These are phyloP conservation scores for Labeo catla DNA, from an alignment of 2,113 vertebrate genomes.

Conservation along the genomic window DNA sequence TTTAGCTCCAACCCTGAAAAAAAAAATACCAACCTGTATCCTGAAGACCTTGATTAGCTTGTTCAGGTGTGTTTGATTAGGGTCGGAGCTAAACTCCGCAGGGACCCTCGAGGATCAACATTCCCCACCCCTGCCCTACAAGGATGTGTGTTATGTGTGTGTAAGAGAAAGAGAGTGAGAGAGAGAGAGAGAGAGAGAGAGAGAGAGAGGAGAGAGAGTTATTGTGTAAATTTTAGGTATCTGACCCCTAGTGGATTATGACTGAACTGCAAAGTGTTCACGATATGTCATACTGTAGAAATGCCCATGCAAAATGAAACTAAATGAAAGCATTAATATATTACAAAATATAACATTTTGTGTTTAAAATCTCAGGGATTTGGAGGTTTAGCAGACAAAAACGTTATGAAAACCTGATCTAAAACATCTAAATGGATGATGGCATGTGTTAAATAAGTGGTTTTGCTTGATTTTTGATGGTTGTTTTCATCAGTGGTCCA, in stretches of 20 bases:
- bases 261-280: neutral
- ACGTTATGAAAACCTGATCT: neutral
- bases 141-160: too few species aligned
- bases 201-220: neutral
- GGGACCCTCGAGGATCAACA: too few species aligned
- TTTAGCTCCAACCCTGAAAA: too few species aligned
- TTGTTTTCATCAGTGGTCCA: conserved; percentile 64
- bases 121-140: too few species aligned
- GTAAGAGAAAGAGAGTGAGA: too few species aligned
- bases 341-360: too few species aligned
- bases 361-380: too few species aligned
- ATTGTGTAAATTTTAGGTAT: neutral
- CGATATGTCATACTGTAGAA: neutral
- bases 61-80: too few species aligned
- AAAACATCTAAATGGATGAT: neutral
- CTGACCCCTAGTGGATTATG: neutral
- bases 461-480: neutral
- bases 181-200: neutral
- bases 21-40: too few species aligned
- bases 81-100: too few species aligned
- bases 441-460: neutral
- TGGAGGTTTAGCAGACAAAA: neutral
- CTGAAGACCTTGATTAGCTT: too few species aligned
- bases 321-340: neutral
- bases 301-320: neutral